Evolutionary conservation across 1,140 invertebrate species (phyloP).

Genomic region (Lepidurus apus): DNA sequence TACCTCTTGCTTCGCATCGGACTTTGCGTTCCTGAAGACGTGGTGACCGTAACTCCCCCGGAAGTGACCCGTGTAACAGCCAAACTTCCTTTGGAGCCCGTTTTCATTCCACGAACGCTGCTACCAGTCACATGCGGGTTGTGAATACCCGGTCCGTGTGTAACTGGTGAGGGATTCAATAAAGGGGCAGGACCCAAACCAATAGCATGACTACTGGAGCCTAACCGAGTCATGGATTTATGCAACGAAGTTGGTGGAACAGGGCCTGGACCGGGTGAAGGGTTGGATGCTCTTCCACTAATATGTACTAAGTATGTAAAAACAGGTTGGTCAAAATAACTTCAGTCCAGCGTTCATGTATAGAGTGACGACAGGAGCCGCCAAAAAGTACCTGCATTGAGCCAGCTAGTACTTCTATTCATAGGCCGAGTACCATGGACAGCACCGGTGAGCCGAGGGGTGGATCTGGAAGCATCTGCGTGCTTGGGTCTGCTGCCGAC

Average conservation of each 20-base stretch:
- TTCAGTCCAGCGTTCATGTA: neutral
- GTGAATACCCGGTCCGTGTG: slow-evolving; percentile 33
- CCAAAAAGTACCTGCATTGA: slow-evolving; percentile 54
- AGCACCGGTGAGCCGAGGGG: slow-evolving; percentile 23
- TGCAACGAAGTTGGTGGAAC: slow-evolving; percentile 48
- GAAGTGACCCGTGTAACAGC: slow-evolving; percentile 47
- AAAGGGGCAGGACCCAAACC: slow-evolving; percentile 37
- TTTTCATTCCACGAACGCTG: neutral
- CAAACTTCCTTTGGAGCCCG: slow-evolving; percentile 37
- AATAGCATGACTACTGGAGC: slow-evolving; percentile 63
- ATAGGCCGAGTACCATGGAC: slow-evolving; percentile 42
- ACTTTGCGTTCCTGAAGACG: slow-evolving; percentile 44
- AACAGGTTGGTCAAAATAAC: neutral
- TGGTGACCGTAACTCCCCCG: slow-evolving; percentile 59
- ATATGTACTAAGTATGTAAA: neutral
- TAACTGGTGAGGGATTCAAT: slow-evolving; percentile 32
- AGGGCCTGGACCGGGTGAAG: neutral
- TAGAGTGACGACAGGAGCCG: slow-evolving; percentile 28
- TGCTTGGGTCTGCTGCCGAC: slow-evolving; percentile 54
- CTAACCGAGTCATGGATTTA: slow-evolving; percentile 73
- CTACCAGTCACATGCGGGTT: slow-evolving; percentile 29
- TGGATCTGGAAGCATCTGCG: slow-evolving; percentile 49
- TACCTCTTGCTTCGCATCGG: slow-evolving; percentile 44
- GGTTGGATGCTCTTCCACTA: neutral
- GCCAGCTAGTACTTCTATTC: slow-evolving; percentile 61